phyloP scores from a whole-genome alignment of 1,140 invertebrate species.

The Thaumetopoea pityocampa region DNA sequence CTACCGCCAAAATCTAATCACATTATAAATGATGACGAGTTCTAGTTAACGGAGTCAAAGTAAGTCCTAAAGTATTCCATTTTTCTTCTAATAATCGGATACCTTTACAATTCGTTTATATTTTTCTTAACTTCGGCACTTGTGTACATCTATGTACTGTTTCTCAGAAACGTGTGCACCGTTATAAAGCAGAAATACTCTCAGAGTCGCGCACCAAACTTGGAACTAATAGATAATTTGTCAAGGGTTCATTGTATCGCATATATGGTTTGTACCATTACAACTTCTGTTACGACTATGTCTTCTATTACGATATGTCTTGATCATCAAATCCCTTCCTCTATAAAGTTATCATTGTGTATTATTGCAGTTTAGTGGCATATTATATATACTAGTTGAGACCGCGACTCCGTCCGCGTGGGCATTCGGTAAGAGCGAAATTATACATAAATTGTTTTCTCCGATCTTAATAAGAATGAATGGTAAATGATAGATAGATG shows the following conservation, averaged over 20 bases:
- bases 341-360: constrained; percentile 18
- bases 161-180: constrained; percentile 12
- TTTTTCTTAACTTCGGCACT: constrained; percentile 14
- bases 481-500: no score
- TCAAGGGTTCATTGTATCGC: constrained; percentile 10
- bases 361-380: no score
- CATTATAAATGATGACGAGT: no score
- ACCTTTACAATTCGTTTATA: constrained; percentile 9
- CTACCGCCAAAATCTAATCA: no score
- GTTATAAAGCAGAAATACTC: constrained; percentile 10
- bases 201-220: constrained; percentile 16
- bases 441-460: no score
- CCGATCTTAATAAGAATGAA: no score
- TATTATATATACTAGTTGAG: no score
- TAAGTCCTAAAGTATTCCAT: constrained; percentile 10
- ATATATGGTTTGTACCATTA: constrained; percentile 9
- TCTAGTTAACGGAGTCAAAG: no score
- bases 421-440: no score
- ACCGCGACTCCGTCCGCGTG: no score
- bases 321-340: constrained; percentile 21
- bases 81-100: constrained; percentile 11
- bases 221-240: constrained; percentile 14
- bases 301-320: constrained; percentile 29
- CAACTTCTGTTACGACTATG: constrained; percentile 12
- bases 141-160: constrained; percentile 1